Base-by-base conservation (phyloP, 2,797 vertebrate genomes). In the Neomorphus geoffroyi region DNA sequence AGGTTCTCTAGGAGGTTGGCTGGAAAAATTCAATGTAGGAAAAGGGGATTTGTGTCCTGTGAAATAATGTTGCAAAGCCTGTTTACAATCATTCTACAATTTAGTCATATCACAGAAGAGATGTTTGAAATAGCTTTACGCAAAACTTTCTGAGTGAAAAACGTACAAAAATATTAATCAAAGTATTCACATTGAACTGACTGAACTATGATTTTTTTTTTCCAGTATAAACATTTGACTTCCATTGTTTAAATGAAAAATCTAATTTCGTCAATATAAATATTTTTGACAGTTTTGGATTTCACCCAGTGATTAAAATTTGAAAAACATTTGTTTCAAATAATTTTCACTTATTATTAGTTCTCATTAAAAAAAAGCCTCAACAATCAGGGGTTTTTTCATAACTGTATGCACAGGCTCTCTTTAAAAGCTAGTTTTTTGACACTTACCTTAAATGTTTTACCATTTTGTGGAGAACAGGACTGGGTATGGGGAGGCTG, bases 351-450 rank as follows among this genome's bases (percentile, higher is more conserved):
- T 61, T 60, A 30, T 45, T 45, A 45, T 46, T 46, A 46, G 9
- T 32, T 93, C 80, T 82, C 19, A 41, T 18, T 73, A 32, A 39
- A 50, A 46, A 13, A 26, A 7, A 51, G 3, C 15, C 4, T 18
- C 10, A 60, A 24, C 18, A 43, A 48, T 26, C 7, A 60, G 46
- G 21, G 5, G 43, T 84, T 73, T 53, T 97, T 95, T 75, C 45
- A 71, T 13, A 50, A 18, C 3, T 56, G 39, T 85, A 45, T 33
- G 43, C 33, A 51, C 8, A 81, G 13, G 39, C 2, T 61, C 21
- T 95, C 62, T 82, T 86, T 45, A 82, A 96, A 95, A 90, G 82
- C 32, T 80, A 32, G 62, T 97, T 96, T 96, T 78, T 83, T 93
- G 73, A 82, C 50, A 72, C 37, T 93, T 93, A 90, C 92, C 90